Conservation (phyloP, 1,140 invertebrate genomes). For the Drosophila mojavensis region DNA sequence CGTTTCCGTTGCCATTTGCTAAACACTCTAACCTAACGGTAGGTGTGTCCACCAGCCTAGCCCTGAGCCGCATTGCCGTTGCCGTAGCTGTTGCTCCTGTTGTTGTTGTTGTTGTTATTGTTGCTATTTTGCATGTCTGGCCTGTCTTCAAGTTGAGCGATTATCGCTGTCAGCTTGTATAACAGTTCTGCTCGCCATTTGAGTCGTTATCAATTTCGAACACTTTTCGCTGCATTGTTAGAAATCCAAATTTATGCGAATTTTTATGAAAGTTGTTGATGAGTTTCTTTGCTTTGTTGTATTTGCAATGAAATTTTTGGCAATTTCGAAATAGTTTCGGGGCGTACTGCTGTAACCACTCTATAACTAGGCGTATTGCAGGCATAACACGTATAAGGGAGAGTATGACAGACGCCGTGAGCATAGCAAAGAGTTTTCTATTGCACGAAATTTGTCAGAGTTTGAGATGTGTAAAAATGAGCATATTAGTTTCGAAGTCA, state of each 20-base stretch:
- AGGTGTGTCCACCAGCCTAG: slow-evolving; percentile 69
- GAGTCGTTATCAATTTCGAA: slow-evolving; percentile 51
- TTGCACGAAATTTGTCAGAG: slow-evolving; percentile 4
- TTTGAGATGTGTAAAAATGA: no score
- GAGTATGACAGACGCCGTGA: slow-evolving; percentile 42
- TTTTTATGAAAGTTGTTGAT: slow-evolving; percentile 69
- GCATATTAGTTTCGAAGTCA: no score
- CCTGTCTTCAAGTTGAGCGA: slow-evolving; percentile 61
- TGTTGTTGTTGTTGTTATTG: slow-evolving; percentile 7
- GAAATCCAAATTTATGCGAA: slow-evolving; percentile 63
- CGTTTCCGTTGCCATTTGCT: slow-evolving; percentile 57
- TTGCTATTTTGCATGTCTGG: slow-evolving; percentile 35
- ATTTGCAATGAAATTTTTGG: slow-evolving; percentile 49
- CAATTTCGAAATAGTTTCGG: slow-evolving; percentile 65
- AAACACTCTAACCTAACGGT: slow-evolving; percentile 30
- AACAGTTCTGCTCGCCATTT: slow-evolving; percentile 47
- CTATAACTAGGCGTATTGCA: slow-evolving; percentile 37
- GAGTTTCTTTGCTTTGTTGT: slow-evolving; percentile 20
- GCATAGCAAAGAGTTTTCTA: slow-evolving; percentile 75
- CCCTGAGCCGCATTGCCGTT: slow-evolving; percentile 40
- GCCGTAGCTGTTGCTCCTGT: slow-evolving; percentile 15
- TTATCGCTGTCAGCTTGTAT: slow-evolving; percentile 71
- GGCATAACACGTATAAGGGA: slow-evolving; percentile 56
- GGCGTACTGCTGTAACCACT: slow-evolving; percentile 32
- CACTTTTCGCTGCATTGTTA: slow-evolving; percentile 52